Evolutionary conservation across 2,113 vertebrate genomes (phyloP), one percentile per base, ranked within the genome.

Genomic region (Bos javanicus): DNA sequence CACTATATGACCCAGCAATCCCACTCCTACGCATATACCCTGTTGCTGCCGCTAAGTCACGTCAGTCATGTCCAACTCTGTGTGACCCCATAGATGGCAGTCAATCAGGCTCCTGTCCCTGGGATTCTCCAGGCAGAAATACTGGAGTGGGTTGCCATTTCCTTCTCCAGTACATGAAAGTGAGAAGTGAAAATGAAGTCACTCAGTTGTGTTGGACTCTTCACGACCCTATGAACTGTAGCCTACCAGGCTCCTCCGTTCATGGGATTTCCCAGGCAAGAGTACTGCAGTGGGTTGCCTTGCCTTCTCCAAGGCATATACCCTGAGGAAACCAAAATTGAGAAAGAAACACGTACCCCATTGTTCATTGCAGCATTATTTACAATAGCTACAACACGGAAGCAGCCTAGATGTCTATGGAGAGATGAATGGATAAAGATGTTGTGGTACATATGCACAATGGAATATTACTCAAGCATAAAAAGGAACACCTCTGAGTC

Each of bases 131-230:
- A 28, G 59, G 59, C 26, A 60, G 26, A 26, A 60, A 60, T 60
- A 60, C 59, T 60, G 59, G 59, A 60, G 26, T 60, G 26, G 26
- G 26, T 60, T 60, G 59, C 26, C 26, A 28, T 60, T 60, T 60
- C 12, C 26, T 13, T 28, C 59, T 60, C 59, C 59, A 60, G 59
- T 14, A 26, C 26, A 14, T 60, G 59, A 60, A 60, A 60, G 12
- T 60, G 26, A 28, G 12, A 28, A 60, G 26, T 60, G 26, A 60
- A 60, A 60, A 60, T 60, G 26, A 60, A 60, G 26, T 60, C 1
- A 0, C 26, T 60, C 59, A 28, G 26, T 60, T 12, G 2, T 60
- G 59, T 28, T 12, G 0, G 5, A 60, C 26, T 28, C 59, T 60
- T 60, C 0, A 2, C 28, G 59, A 60, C 59, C 13, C 59, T 2